Evolutionary conservation across 2,888 invertebrate species (phyloP).

Genomic region (Onchidella celtica): DNA sequence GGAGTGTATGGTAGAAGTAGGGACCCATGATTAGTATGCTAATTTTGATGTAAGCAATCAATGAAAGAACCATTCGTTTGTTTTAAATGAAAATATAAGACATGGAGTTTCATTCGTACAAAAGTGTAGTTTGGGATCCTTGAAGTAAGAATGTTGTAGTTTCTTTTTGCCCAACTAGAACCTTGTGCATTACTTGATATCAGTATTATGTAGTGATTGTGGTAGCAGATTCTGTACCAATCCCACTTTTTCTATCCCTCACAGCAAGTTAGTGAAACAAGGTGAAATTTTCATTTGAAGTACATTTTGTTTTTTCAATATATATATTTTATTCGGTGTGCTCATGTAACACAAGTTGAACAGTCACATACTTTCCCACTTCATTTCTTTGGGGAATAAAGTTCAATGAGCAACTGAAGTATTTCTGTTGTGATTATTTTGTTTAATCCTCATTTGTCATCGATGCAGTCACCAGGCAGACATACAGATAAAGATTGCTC

Average conservation of each 20-base stretch:
- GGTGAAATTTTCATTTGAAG: background rate
- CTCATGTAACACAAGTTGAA: background rate
- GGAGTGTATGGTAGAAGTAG: too few relatives aligned
- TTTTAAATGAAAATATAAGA: too few relatives aligned
- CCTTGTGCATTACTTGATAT: too few relatives aligned
- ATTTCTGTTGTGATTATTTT: background rate
- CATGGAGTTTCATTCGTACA: background rate
- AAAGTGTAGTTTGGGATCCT: background rate
- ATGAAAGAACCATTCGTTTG: too few relatives aligned
- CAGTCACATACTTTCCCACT: background rate
- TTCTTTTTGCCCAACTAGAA: too few relatives aligned
- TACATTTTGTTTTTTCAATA: constrained; percentile 4
- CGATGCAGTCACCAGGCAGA: too few relatives aligned
- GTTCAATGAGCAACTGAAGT: constrained; percentile 33
- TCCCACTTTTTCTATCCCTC: background rate
- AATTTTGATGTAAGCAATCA: too few relatives aligned
- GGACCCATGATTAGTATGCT: too few relatives aligned
- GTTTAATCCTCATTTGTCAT: too few relatives aligned
- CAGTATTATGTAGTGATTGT: constrained; percentile 18
- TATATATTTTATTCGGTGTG: background rate
- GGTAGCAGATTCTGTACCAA: background rate
- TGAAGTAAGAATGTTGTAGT: background rate
- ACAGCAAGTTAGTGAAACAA: background rate
- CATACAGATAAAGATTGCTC: too few relatives aligned
- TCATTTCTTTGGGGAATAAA: constrained; percentile 40